These are phyloP conservation scores for Thermophis baileyi DNA, from an alignment of 2,113 vertebrate species.

Conservation along the genomic window DNA sequence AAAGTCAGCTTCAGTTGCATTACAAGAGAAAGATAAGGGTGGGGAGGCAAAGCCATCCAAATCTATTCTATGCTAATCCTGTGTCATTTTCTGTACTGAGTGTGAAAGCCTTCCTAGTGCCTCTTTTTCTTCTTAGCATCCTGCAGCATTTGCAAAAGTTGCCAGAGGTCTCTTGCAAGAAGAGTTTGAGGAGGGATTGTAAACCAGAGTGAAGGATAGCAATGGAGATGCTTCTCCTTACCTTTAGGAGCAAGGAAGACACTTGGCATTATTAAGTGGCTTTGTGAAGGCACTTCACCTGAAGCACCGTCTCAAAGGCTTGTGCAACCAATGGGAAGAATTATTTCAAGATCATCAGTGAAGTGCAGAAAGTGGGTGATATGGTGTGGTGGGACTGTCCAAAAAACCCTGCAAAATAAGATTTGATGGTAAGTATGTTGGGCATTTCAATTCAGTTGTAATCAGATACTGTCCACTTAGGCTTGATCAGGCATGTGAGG, in stretches of 20 bases:
- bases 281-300: not conserved
- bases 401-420: not conserved
- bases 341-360: not conserved
- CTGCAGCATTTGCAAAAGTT: not conserved
- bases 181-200: not conserved
- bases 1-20: not conserved
- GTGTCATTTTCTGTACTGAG: not conserved
- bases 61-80: not conserved
- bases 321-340: not conserved
- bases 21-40: not conserved
- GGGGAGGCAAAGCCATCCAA: not conserved
- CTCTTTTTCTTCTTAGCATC: not conserved
- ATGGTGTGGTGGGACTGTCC: not conserved
- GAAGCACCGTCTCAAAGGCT: not conserved
- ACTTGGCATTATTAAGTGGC: not conserved
- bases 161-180: not conserved
- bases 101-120: not conserved
- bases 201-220: not conserved
- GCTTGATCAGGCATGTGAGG: not conserved
- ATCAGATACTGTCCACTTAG: not conserved
- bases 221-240: not conserved
- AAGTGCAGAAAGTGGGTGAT: not conserved
- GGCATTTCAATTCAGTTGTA: not conserved
- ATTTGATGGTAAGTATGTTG: not conserved
- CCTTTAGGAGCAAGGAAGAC: not conserved